phyloP scores from a whole-genome alignment of 2,888 invertebrate species.

The Idaea biselata region DNA sequence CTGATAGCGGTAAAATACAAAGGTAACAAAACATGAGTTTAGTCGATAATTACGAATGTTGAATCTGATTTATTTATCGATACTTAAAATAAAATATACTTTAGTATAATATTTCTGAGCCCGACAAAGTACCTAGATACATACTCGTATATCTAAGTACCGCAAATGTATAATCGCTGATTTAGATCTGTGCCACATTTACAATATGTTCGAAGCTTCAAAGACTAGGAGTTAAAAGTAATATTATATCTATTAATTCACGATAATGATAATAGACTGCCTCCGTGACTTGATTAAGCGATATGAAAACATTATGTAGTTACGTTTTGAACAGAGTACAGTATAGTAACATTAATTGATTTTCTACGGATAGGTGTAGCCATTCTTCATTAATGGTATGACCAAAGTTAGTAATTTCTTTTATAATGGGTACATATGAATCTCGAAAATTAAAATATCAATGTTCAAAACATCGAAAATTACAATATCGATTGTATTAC shows the following conservation, averaged over 20 bases:
- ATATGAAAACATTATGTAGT: neutral
- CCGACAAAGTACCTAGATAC: neutral
- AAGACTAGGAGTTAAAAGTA: neutral
- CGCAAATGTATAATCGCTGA: neutral
- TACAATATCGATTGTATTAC: no score
- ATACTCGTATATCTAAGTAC: neutral
- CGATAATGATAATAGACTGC: neutral
- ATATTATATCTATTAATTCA: neutral
- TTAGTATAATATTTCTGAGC: slow-evolving; percentile 35
- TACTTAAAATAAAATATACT: slow-evolving; percentile 22
- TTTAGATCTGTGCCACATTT: neutral
- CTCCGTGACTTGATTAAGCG: neutral
- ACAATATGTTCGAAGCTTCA: neutral
- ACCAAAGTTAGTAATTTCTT: no score
- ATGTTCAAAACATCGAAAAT: no score
- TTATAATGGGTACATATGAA: no score
- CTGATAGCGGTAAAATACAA: slow-evolving; percentile 73
- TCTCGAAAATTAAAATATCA: no score
- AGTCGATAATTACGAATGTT: slow-evolving; percentile 72
- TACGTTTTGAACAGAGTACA: neutral
- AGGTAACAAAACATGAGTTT: slow-evolving; percentile 73
- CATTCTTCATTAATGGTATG: no score
- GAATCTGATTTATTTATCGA: slow-evolving; percentile 53
- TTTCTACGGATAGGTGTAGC: no score
- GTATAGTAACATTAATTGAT: no score